phyloP scores from a whole-genome alignment of 2,888 invertebrate species.

The Luffia ferchaultella region DNA sequence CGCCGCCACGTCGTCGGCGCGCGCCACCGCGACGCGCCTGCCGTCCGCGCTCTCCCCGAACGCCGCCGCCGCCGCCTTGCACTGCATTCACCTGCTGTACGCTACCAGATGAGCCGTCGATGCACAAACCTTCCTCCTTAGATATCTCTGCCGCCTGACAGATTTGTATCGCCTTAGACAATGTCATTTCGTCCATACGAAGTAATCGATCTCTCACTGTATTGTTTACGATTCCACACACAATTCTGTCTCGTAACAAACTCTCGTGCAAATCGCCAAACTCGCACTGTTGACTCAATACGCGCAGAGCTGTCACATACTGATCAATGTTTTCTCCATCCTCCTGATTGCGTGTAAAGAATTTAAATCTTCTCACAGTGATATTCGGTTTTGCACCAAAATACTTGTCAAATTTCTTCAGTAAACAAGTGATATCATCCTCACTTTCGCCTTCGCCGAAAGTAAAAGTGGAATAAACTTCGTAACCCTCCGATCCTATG shows the following conservation, averaged over 20 bases:
- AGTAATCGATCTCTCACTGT: slow-evolving; percentile 10
- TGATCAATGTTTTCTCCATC: slow-evolving; percentile 3
- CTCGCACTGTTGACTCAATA: slow-evolving; percentile 10
- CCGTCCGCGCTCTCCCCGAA: too few relatives aligned
- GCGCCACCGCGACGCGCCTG: too few relatives aligned
- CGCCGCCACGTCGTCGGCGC: too few relatives aligned
- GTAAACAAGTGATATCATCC: too few relatives aligned
- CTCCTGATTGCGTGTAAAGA: slow-evolving; percentile 6
- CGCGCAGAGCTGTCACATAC: slow-evolving; percentile 9
- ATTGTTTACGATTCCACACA: slow-evolving; percentile 9
- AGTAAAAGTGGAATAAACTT: too few relatives aligned
- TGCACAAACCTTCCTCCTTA: too few relatives aligned
- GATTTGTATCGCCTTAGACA: slow-evolving; percentile 11
- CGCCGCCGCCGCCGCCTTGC: too few relatives aligned
- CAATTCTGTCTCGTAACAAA: slow-evolving; percentile 12
- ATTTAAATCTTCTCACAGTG: slow-evolving; percentile 5
- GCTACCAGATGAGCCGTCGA: too few relatives aligned
- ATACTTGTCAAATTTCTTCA: slow-evolving; percentile 5
- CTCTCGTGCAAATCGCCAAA: slow-evolving; percentile 12
- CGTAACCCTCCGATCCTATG: too few relatives aligned
- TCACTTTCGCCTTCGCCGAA: too few relatives aligned
- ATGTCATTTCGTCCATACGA: slow-evolving; percentile 9
- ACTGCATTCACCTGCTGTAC: too few relatives aligned
- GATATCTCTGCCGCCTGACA: slow-evolving; percentile 13
- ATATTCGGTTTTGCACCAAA: slow-evolving; percentile 5